Evolutionary conservation across 1,140 invertebrate genomes (phyloP).

Genomic region (Drosophila cardini): DNA sequence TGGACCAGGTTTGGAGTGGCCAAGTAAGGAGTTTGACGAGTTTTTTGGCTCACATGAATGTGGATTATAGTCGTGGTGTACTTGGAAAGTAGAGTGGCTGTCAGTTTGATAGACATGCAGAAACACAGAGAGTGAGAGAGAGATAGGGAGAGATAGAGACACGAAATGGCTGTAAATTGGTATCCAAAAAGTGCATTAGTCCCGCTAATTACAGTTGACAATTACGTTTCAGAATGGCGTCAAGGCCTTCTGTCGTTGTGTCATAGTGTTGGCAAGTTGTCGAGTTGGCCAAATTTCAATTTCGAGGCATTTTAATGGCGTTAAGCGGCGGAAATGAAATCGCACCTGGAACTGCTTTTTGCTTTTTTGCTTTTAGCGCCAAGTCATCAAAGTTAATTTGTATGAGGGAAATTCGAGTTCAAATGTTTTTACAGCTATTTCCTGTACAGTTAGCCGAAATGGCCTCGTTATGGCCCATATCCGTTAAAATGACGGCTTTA

Average conservation of each 20-base stretch:
- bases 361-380: slow-evolving; percentile 59
- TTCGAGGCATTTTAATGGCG: slow-evolving; percentile 71
- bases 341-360: slow-evolving; percentile 72
- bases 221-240: slow-evolving; percentile 49
- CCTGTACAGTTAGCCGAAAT: slow-evolving; percentile 50
- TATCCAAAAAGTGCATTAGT: slow-evolving; percentile 64
- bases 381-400: slow-evolving; percentile 79
- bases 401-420: slow-evolving; percentile 61
- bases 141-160: too few relatives aligned
- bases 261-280: slow-evolving; percentile 1
- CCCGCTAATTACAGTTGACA: slow-evolving; percentile 71
- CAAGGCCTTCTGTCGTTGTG: slow-evolving; percentile 22
- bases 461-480: slow-evolving; percentile 10
- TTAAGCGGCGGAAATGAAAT: slow-evolving; percentile 78
- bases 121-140: slow-evolving; percentile 12
- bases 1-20: slow-evolving; percentile 56
- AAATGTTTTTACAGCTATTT: slow-evolving; percentile 78
- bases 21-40: slow-evolving; percentile 30
- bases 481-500: not conserved
- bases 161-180: slow-evolving; percentile 40
- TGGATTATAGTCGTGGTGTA: slow-evolving; percentile 6
- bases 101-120: slow-evolving; percentile 46
- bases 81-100: slow-evolving; percentile 22
- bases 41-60: slow-evolving; percentile 12
- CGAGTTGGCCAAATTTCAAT: slow-evolving; percentile 60